Base-by-base conservation (phyloP, 2,888 invertebrate genomes). In the Arctia plantaginis region DNA sequence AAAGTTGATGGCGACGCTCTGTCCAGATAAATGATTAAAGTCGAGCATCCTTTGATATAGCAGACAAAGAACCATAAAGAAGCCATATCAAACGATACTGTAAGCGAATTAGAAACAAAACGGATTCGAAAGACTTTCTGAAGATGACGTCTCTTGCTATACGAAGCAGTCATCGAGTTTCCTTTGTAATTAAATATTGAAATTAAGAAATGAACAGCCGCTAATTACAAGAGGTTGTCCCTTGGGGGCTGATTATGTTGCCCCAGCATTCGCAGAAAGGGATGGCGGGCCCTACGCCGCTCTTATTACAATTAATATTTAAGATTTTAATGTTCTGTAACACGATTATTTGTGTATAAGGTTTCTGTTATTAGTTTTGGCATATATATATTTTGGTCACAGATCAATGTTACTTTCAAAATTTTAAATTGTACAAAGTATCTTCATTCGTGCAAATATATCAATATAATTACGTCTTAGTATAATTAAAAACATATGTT, bases 121-220 rank as follows among this genome's bases (percentile, higher is more conserved):
- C 90, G 87, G 90, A 92, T 90, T 91, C 89, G 88, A 85, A 86
- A 92, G 90, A 92, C 92, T 94, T 94, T 94, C 94, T 95, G 95
- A 92, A 88, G 92, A 93, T 95, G 95, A 95, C 95, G 95, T 95
- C 93, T 94, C 93, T 91, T 90, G 93, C 89, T 89, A 86, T 92
- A 90, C 87, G 86, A 79, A 89, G 93, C 94, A 95, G 92, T 95
- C 94, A 89, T 95, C 93, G 95, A 94, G 95, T 95, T 95, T 95
- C 95, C 95, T 95, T 95, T 95, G 95, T 96, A 96, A 96, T 96
- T 96, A 96, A 96, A 96, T 96, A 96, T 96, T 96, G 95, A 96
- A 96, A 96, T 96, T 96, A 96, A 96, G 96, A 96, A 96, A 96
- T 96, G 95, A 96, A 95, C 96, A 96, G 95, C 94, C 95, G 94